A percentile compares a stretch with the other conserved stretches of the same genome.
Evolutionary conservation across 1,140 invertebrate species (phyloP).

Genomic region (Ceratina japonica): DNA sequence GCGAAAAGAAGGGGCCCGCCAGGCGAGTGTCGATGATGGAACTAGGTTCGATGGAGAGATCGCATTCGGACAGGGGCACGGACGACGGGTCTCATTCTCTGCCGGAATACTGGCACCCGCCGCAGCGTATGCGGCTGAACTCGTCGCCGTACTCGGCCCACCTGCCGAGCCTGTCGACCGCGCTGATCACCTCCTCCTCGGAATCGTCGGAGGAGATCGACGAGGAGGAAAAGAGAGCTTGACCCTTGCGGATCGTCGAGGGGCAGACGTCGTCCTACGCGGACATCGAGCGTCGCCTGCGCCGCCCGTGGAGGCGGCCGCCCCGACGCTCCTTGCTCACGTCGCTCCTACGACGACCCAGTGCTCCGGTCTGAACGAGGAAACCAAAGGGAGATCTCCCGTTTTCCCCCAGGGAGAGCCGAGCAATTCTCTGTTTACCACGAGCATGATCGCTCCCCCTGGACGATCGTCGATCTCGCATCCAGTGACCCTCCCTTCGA

Average conservation of each 20-base stretch:
- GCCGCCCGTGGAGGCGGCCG: slow-evolving; percentile 62
- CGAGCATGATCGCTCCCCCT: not conserved
- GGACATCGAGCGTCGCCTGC: slow-evolving; percentile 65
- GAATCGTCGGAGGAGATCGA: slow-evolving; percentile 77
- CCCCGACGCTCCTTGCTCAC: slow-evolving; percentile 66
- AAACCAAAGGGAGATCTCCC: too few relatives aligned
- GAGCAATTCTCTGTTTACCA: too few relatives aligned
- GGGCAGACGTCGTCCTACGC: slow-evolving; percentile 61
- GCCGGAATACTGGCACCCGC: slow-evolving; percentile 74
- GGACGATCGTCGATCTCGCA: slow-evolving; percentile 10
- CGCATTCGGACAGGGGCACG: slow-evolving; percentile 69
- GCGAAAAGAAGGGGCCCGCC: slow-evolving; percentile 42
- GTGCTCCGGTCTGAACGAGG: slow-evolving; percentile 70
- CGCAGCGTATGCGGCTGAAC: slow-evolving; percentile 69
- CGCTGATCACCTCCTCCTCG: slow-evolving; percentile 75
- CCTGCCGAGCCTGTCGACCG: slow-evolving; percentile 72
- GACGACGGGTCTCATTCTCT: slow-evolving; percentile 72
- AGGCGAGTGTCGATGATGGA: slow-evolving; percentile 79
- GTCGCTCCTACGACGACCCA: slow-evolving; percentile 71
- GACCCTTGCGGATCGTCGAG: slow-evolving; percentile 68
- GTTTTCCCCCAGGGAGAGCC: too few relatives aligned
- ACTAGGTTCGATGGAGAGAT: slow-evolving; percentile 67
- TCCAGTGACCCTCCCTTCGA: not conserved
- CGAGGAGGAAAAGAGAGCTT: slow-evolving; percentile 74
- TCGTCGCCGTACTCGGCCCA: slow-evolving; percentile 70